A percentile compares a stretch with the other conserved stretches of the same genome.
Evolutionary conservation across 2,888 invertebrate genomes (phyloP).

Genomic region (Eledone cirrhosa): DNA sequence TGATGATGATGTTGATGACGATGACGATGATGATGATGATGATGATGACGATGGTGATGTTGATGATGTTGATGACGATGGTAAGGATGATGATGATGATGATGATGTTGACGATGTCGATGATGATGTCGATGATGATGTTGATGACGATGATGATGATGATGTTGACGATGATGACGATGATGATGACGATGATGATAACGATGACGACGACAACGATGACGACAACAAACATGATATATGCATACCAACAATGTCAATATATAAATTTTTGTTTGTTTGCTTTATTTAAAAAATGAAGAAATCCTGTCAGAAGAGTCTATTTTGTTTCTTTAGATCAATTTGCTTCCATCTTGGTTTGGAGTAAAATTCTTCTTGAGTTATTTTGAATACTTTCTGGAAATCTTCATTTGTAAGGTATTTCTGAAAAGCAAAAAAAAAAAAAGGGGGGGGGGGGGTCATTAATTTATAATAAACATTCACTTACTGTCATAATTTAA

Average conservation of each 20-base stretch:
- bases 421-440: conserved; percentile 38
- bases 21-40: conserved; percentile 13
- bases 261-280: no score
- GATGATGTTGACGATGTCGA: conserved; percentile 30
- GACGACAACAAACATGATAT: no score
- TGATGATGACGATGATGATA: conserved; percentile 22
- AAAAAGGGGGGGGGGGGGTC: neutral
- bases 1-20: conserved; percentile 26
- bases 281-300: no score
- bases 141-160: conserved; percentile 19
- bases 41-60: conserved; percentile 8
- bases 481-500: neutral
- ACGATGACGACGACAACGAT: no score
- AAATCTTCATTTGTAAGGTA: conserved; percentile 53
- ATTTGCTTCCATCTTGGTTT: conserved; percentile 50
- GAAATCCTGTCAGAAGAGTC: conserved; percentile 50
- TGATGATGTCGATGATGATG: conserved; percentile 29
- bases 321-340: conserved; percentile 46
- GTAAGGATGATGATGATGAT: no score
- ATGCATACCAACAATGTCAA: no score
- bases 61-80: no score
- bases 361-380: conserved; percentile 38
- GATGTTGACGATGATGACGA: conserved; percentile 31
- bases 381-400: conserved; percentile 48
- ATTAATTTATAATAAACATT: neutral